Percentiles rank a stretch among this genome's conserved stretches.
phyloP scores from a whole-genome alignment of 2,797 vertebrate species.

The Tarsius wallacei region DNA sequence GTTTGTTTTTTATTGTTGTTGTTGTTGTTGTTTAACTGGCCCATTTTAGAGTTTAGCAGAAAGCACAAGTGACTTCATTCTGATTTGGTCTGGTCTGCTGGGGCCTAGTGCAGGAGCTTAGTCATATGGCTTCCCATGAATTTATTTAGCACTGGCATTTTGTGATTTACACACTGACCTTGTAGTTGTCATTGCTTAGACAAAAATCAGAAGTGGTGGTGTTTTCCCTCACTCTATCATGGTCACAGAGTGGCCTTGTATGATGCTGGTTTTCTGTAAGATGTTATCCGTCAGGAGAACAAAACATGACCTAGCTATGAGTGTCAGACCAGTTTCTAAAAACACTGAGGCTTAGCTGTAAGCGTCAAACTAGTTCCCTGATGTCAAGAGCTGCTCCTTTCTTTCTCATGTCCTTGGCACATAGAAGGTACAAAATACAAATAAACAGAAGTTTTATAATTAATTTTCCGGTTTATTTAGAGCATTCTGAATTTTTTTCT shows the following conservation, averaged over 20 bases:
- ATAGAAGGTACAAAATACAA: slow-evolving; percentile 47
- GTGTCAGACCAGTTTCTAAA: slow-evolving; percentile 34
- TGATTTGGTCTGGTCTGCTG: not conserved
- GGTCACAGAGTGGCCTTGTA: not conserved
- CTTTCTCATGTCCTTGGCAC: not conserved
- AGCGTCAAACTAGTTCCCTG: slow-evolving; percentile 6
- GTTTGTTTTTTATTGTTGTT: not conserved
- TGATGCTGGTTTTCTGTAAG: not conserved
- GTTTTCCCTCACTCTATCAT: slow-evolving; percentile 26
- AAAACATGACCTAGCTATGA: not conserved
- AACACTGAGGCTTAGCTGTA: not conserved
- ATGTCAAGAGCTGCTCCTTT: slow-evolving; percentile 2
- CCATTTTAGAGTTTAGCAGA: not conserved
- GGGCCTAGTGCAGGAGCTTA: not conserved
- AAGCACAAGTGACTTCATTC: not conserved
- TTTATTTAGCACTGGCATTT: not conserved
- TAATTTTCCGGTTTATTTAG: slow-evolving; percentile 51
- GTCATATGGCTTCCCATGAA: not conserved
- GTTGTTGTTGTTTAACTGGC: not conserved
- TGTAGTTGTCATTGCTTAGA: slow-evolving; percentile 3
- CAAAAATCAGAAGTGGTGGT: slow-evolving; percentile 38
- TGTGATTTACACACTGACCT: slow-evolving; percentile 19
- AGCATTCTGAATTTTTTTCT: not conserved
- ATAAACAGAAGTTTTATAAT: slow-evolving; percentile 37
- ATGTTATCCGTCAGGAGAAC: not conserved